Base-by-base conservation (phyloP, 2,888 invertebrate genomes). In the Acrobasis consociella region DNA sequence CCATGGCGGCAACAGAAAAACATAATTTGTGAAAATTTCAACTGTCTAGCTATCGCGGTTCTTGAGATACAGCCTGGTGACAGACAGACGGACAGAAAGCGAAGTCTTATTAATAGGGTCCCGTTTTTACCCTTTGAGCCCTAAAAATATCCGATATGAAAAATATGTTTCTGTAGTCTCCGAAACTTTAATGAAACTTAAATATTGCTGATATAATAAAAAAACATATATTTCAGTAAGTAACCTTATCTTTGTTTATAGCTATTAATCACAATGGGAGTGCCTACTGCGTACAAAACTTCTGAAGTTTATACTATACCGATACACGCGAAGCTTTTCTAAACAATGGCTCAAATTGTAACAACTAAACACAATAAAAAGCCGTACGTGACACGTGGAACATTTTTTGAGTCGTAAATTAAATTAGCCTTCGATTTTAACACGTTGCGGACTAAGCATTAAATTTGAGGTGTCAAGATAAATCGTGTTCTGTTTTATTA, bases 241-340 rank as follows among this genome's bases (percentile, higher is more conserved):
- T 72, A 74, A 79, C 72, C 66, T n/a, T 72, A 79, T 69, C 74
- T 76, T 72, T 78, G 75, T 79, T 81, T 80, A 61, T 63, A 70
- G 62, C 69, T 69, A 77, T 82, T 68, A 71, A 82, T 81, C 80
- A 79, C 66, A 63, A 62, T 71, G 49, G 60, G 65, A 71, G 51
- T 72, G 64, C 64, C 65, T 70, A 72, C 71, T 63, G 51, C 63
- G 56, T 64, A 67, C 65, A 62, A 49, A 65, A 60, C 62, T 55
- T 58, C 59, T 63, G 52, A 66, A 62, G 8, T 31, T 31, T 31
- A 31, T 31, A 31, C 31, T 31, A 7, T 1, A 22, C 22, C 22
- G 22, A 22, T 52, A 60, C 39, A 53, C 39, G 62, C 65, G 58
- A 49, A 67, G 62, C 62, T 68, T 74, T 71, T 67, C 67, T 76